Evolutionary conservation across 2,797 vertebrate species (phyloP).

Genomic region (Pagetopsis macropterus): DNA sequence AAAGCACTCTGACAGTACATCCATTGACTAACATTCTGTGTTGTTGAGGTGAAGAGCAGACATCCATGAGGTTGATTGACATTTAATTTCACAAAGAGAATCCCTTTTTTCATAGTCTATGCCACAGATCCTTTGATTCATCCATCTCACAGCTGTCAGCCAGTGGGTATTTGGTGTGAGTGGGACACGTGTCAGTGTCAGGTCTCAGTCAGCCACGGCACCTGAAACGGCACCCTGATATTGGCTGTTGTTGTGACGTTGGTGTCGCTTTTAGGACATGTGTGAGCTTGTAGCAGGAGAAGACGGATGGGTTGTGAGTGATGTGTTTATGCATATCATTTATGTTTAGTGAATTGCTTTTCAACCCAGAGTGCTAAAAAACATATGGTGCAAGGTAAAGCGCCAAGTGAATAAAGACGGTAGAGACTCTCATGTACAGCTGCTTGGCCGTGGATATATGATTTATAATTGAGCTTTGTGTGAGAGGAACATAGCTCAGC

Average conservation of each 20-base stretch:
- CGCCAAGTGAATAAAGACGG: conserved; percentile 33
- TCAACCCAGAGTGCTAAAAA: conserved; percentile 38
- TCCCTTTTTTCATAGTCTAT: conserved; percentile 9
- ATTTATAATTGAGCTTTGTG: conserved; percentile 29
- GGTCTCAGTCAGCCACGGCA: conserved; percentile 40
- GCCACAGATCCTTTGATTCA: conserved; percentile 13
- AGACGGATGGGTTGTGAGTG: conserved; percentile 56
- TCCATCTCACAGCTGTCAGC: conserved; percentile 10
- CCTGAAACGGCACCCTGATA: conserved; percentile 42
- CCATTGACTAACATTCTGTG: conserved; percentile 3
- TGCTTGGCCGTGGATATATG: conserved; percentile 39
- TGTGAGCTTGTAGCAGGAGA: conserved; percentile 25
- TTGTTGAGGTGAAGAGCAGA: conserved; percentile 1
- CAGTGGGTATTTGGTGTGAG: conserved; percentile 11
- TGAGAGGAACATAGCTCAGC: conserved; percentile 44
- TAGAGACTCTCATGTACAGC: conserved; percentile 19
- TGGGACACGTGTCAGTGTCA: conserved; percentile 47
- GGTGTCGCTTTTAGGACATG: conserved; percentile 49
- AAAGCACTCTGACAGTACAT: conserved; percentile 11
- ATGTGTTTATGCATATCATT: conserved; percentile 76
- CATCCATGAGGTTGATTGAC: neutral
- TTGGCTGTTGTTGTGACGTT: conserved; percentile 44
- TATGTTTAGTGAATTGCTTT: conserved; percentile 69
- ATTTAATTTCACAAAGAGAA: conserved; percentile 13
- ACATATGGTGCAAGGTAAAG: neutral